Conservation (phyloP, 2,797 vertebrate genomes). For the Antennarius maculatus region DNA sequence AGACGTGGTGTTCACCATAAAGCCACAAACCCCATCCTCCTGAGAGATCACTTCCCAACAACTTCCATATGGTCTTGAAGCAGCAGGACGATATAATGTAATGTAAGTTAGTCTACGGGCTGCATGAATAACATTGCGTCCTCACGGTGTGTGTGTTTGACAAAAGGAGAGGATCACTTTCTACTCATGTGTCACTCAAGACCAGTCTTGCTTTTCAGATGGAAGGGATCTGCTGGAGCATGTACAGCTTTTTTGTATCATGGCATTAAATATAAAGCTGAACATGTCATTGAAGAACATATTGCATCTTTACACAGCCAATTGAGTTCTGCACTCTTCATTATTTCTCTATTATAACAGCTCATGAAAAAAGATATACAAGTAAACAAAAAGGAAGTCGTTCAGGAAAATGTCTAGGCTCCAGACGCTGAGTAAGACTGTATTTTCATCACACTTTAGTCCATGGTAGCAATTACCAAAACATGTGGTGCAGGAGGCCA, state of each 20-base stretch:
- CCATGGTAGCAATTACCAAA: constrained; percentile 79
- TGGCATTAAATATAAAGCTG: constrained; percentile 23
- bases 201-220: constrained; percentile 13
- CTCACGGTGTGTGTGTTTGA: constrained; percentile 39
- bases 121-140: constrained; percentile 51
- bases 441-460: constrained; percentile 58
- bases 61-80: constrained; percentile 78
- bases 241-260: constrained; percentile 6
- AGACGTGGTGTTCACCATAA: constrained; percentile 68
- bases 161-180: constrained; percentile 23
- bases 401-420: constrained; percentile 38
- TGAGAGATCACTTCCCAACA: constrained; percentile 70
- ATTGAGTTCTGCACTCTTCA: constrained; percentile 12
- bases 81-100: constrained; percentile 64
- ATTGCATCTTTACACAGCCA: constrained; percentile 1
- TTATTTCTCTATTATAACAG: constrained; percentile 24
- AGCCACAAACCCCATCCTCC: constrained; percentile 71
- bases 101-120: constrained; percentile 26
- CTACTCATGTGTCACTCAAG: constrained; percentile 63
- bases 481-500: constrained; percentile 69
- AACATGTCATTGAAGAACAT: constrained; percentile 23
- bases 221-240: constrained; percentile 5
- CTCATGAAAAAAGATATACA: constrained; percentile 34
- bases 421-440: constrained; percentile 50
- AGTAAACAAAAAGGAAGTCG: constrained; percentile 36